Evolutionary conservation across 1,140 invertebrate species (phyloP), one percentile per base, ranked within the genome.

Genomic region (Anthonomus grandis): DNA sequence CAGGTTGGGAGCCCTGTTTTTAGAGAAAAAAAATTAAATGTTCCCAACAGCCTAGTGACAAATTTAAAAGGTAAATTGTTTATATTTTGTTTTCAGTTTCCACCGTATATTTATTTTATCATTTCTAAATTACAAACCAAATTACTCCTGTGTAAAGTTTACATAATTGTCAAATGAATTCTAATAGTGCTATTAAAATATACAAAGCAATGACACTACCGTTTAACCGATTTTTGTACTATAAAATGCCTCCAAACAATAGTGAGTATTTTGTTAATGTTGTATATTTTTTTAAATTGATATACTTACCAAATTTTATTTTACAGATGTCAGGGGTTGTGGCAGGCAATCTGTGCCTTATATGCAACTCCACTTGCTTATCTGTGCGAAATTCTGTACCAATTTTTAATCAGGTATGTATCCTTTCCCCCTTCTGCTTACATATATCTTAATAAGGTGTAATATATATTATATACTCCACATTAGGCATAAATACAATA

Each of bases 321-420:
- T 24, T 24, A n/a, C 5, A 50, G 25, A 38, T 44, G 47, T 6
- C 34, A 13, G 39, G 15, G 19, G 23, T 18, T n/a, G 48, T 42
- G 1, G 57, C 50, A 24, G 39, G 42, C n/a, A 66, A 64, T 37
- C 46, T 67, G n/a, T 83, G 82, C 63, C 68, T 82, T 24, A 70
- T 83, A 37, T 84, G 82, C 61, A 75, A 78, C 63, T 76, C 69
- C 39, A 79, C 79, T 65, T 78, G 76, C 13, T 73, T 77, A 4
- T 79, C 78, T 0, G 74, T 74, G 17, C 72, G 79, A 62, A 82
- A 81, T 63, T 75, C 73, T 56, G 70, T 79, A 45, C 74, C 64
- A 66, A 81, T 79, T 64, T 83, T 81, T 65, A 72, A 52, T 60
- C 65, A 73, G 62, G 71, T 73, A 63, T 58, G 55, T 44, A 24